Conservation (phyloP, 2,888 invertebrate species). For the Chaetogeoica ovagalla region DNA sequence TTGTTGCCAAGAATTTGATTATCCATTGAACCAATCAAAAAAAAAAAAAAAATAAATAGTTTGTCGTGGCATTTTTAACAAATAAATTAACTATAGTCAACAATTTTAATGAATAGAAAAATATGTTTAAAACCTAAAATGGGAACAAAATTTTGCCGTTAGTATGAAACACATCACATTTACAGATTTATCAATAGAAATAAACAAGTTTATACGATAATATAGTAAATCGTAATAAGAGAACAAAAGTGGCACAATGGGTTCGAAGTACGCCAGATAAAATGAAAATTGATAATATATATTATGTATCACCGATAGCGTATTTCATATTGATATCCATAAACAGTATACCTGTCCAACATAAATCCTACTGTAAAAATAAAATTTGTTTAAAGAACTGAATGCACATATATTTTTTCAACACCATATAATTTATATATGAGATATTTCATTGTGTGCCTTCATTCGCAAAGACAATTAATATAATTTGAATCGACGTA, state of each 20-base stretch:
- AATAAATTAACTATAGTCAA: background rate
- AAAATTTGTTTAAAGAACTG: too few relatives aligned
- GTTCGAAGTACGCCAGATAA: background rate
- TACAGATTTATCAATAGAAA: background rate
- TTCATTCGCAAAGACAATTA: too few relatives aligned
- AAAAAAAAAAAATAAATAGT: too few relatives aligned
- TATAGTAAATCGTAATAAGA: background rate
- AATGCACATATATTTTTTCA: background rate
- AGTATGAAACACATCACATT: background rate
- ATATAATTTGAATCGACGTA: background rate
- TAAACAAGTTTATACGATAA: background rate
- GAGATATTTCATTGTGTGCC: too few relatives aligned
- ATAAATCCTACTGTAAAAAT: too few relatives aligned
- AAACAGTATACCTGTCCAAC: too few relatives aligned
- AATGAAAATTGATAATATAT: background rate
- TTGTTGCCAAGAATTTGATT: conserved; percentile 6
- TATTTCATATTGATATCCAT: too few relatives aligned
- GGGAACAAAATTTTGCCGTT: too few relatives aligned
- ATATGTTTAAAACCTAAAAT: background rate
- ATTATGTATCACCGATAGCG: too few relatives aligned
- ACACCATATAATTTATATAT: background rate
- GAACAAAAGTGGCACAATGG: background rate
- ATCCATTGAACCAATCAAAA: conserved; percentile 4
- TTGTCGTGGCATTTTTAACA: background rate
- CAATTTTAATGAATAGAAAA: conserved; percentile 5